These are phyloP conservation scores for Neoniphon sammara DNA, from an alignment of 2,797 vertebrate species.

Conservation along the genomic window DNA sequence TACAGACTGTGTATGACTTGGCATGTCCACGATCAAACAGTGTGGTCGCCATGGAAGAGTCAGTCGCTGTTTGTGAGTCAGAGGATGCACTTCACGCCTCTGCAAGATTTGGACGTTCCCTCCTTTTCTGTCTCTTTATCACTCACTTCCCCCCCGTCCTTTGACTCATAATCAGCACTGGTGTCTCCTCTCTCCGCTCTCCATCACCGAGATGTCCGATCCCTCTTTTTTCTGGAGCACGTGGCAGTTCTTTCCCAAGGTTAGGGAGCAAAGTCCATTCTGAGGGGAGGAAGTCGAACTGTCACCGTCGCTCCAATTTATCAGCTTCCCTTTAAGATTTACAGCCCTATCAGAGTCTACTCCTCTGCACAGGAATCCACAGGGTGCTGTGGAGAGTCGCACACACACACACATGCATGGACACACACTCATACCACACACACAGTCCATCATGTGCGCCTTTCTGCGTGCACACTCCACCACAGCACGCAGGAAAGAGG, in stretches of 20 bases:
- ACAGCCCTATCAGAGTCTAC: constrained; percentile 36
- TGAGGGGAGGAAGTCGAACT: constrained; percentile 68
- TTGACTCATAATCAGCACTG: constrained; percentile 62
- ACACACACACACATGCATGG: not conserved
- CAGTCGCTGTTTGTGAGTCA: constrained; percentile 50
- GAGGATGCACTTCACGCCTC: constrained; percentile 58
- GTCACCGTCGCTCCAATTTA: constrained; percentile 66
- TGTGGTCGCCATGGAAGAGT: constrained; percentile 47
- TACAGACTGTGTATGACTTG: constrained; percentile 46
- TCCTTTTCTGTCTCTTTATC: constrained; percentile 38
- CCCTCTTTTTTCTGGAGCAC: constrained; percentile 34
- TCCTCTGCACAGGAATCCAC: constrained; percentile 56
- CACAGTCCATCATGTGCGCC: constrained; percentile 33
- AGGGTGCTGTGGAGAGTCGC: constrained; percentile 25
- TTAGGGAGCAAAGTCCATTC: constrained; percentile 58
- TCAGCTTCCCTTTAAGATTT: constrained; percentile 68
- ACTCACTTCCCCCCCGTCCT: constrained; percentile 55
- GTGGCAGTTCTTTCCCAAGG: constrained; percentile 64
- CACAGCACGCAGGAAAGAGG: constrained; percentile 44
- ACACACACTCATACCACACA: constrained; percentile 2
- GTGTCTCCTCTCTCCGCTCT: constrained; percentile 23
- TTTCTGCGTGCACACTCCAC: constrained; percentile 10
- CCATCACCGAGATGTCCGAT: constrained; percentile 32
- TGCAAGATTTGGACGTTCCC: constrained; percentile 65
- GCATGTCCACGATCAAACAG: constrained; percentile 69